Evolutionary conservation across 2,888 invertebrate species (phyloP).

Genomic region (Oscheius sp.): DNA sequence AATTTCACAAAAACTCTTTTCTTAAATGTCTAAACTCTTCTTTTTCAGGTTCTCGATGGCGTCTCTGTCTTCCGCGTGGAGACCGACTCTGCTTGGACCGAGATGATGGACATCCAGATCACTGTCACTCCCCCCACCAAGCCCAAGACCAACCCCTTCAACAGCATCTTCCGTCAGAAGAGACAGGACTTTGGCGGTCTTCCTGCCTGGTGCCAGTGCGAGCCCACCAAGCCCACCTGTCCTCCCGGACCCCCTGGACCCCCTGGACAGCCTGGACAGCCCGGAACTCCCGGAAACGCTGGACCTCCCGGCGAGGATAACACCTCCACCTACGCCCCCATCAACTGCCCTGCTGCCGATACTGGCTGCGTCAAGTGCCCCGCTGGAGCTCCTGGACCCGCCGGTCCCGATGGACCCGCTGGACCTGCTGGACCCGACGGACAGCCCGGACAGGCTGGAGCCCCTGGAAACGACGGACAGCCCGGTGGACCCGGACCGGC

Average conservation of each 20-base stretch:
- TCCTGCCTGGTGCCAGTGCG: conserved; percentile 63
- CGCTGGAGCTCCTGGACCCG: conserved; percentile 39
- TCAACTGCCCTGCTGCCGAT: conserved; percentile 52
- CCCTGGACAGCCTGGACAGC: conserved; percentile 58
- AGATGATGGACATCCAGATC: conserved; percentile 65
- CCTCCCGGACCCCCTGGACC: conserved; percentile 63
- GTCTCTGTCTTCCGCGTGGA: conserved; percentile 63
- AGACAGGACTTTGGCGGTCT: conserved; percentile 58
- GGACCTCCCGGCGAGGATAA: conserved; percentile 60
- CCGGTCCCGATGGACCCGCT: conserved; percentile 42
- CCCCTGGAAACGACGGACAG: conserved; percentile 41
- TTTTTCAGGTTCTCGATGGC: conserved; percentile 56
- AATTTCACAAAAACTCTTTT: background rate
- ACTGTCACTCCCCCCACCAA: conserved; percentile 68
- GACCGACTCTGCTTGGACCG: conserved; percentile 63
- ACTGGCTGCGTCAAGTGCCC: conserved; percentile 50
- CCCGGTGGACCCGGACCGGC: conserved; percentile 40
- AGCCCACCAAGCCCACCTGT: conserved; percentile 61
- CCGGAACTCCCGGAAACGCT: conserved; percentile 54
- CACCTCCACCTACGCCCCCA: conserved; percentile 52
- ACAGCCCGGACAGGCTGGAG: conserved; percentile 35
- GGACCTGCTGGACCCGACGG: conserved; percentile 43
- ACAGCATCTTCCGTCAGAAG: conserved; percentile 63
- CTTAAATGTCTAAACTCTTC: too few species aligned
- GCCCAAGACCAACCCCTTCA: conserved; percentile 59